Base-by-base conservation (phyloP, 2,888 invertebrate species). In the Acutogordius australiensis region DNA sequence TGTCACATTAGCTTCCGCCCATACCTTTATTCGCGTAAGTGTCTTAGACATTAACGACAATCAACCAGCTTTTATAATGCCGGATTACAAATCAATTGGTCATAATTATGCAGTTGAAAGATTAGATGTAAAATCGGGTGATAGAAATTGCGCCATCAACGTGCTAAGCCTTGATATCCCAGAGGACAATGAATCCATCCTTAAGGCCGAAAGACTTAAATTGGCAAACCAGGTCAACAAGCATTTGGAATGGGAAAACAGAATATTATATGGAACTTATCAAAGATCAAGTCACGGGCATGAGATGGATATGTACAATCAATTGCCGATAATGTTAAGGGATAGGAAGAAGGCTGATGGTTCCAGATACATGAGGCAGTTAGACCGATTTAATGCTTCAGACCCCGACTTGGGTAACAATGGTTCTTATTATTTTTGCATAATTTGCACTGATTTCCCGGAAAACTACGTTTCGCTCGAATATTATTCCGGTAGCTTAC, bases 361-460 rank as follows among this genome's bases (percentile, higher is more conserved):
- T 13, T 13, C 18, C 18, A 37, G 37, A 37, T 37, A 37, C 18
- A 37, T 37, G 37, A 51, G 51, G 23, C 18, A 51, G 23, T 21
- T 51, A 4, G 51, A 4, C 4, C 8, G 18, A 51, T 23, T 51
- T n/a, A 51, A 51, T 23, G 51, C 23, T 13, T n/a, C 18, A 13
- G 51, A 51, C 26, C 51, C 51, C 8, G 51, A 51, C 23, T 23
- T 51, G 4, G 51, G 51, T 4, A 4, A 8, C 8, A 51, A 51
- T 23, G 51, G n/a, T n/a, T n/a, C 51, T 51, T 51, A n/a, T 51
- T 51, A 51, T 23, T 51, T 21, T 51, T 51, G 51, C 23, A 8
- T 51, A 4, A 8, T 51, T 8, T 51, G 51, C 26, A 26, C 51
- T 21, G 51, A 51, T 51, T 51, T 51, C 26, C 51, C 51, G 4